A percentile compares a stretch with the other conserved stretches of the same genome.
Evolutionary conservation across 1,140 invertebrate species (phyloP).

Genomic region (Eriocheir sinensis): DNA sequence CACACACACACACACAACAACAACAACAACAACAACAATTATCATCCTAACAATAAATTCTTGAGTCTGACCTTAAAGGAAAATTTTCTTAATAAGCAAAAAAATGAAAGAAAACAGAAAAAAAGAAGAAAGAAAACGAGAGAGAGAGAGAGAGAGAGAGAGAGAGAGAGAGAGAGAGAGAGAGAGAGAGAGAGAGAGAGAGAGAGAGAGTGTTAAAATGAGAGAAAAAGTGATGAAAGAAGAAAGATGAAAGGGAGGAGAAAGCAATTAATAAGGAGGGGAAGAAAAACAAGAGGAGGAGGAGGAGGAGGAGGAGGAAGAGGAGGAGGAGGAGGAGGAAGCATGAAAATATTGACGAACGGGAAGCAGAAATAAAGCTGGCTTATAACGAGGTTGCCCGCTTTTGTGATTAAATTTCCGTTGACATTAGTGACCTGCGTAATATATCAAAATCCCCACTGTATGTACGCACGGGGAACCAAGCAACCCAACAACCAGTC

Average conservation of each 20-base stretch:
- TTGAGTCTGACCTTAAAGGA: background rate
- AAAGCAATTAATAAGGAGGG: background rate
- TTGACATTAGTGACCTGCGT: too few relatives aligned
- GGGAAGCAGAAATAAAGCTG: too few relatives aligned
- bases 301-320: background rate
- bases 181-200: background rate
- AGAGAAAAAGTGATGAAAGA: background rate
- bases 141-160: constrained; percentile 22
- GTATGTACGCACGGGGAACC: too few relatives aligned
- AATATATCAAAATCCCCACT: too few relatives aligned
- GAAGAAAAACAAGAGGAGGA: background rate
- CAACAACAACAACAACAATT: too few relatives aligned
- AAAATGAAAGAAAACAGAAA: background rate
- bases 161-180: constrained; percentile 22
- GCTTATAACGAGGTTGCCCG: too few relatives aligned
- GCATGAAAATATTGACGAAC: background rate
- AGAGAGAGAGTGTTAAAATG: background rate
- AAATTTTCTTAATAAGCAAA: background rate
- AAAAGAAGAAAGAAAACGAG: constrained; percentile 7
- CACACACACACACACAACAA: too few relatives aligned
- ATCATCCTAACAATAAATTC: background rate
- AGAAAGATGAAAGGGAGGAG: too few relatives aligned
- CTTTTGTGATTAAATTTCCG: too few relatives aligned
- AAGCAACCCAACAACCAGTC: too few relatives aligned
- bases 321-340: background rate